Evolutionary conservation across 1,140 invertebrate species (phyloP).

Genomic region (Paraescarpia echinospica): DNA sequence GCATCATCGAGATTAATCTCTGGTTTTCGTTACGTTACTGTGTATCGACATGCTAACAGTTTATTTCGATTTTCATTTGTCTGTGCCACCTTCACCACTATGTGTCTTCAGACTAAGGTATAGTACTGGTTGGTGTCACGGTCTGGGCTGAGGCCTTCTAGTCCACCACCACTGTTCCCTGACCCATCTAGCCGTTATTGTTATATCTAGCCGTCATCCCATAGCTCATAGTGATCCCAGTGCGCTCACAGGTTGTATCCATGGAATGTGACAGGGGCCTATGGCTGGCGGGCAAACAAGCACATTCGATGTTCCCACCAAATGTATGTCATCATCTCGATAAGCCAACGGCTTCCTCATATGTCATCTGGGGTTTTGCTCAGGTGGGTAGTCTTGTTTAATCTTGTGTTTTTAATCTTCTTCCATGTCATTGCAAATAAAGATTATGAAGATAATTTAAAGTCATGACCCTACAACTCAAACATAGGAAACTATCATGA

Average conservation of each 20-base stretch:
- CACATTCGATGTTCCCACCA: not conserved
- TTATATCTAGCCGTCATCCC: not conserved
- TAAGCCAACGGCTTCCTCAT: too few relatives aligned
- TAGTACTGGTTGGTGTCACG: not conserved
- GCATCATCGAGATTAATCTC: not conserved
- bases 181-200: not conserved
- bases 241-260: not conserved
- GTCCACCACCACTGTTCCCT: not conserved
- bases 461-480: not conserved
- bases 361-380: not conserved
- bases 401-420: too few relatives aligned
- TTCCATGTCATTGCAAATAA: not conserved
- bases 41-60: not conserved
- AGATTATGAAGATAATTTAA: not conserved
- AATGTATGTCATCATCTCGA: not conserved
- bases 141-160: not conserved
- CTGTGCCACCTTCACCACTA: not conserved
- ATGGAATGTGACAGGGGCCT: not conserved
- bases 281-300: not conserved
- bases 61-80: slow-evolving; percentile 6
- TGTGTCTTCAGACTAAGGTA: not conserved
- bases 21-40: not conserved
- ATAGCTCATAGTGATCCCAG: not conserved
- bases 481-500: not conserved
- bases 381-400: too few relatives aligned